Evolutionary conservation across 2,797 vertebrate genomes (phyloP).

Genomic region (Trichosurus vulpecula): DNA sequence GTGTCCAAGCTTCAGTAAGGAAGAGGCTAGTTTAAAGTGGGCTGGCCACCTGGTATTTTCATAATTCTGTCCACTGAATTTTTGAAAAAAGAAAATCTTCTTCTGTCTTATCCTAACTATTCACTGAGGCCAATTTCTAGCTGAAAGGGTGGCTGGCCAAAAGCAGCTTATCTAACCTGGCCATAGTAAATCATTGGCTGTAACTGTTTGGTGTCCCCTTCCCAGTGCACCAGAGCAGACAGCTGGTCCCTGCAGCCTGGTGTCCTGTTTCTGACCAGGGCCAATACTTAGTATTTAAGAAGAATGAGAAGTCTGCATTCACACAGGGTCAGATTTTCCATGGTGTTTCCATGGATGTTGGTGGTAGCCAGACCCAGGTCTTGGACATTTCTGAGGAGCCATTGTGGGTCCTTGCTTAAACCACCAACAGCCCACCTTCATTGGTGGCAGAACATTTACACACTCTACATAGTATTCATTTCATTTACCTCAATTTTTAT

Average conservation of each 20-base stretch:
- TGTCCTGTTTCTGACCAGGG: constrained; percentile 63
- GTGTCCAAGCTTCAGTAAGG: constrained; percentile 20
- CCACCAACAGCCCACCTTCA: constrained; percentile 71
- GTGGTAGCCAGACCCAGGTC: not conserved
- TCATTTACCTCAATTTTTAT: constrained; percentile 82
- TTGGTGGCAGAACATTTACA: constrained; percentile 80
- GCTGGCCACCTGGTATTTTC: not conserved
- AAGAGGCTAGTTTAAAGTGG: constrained; percentile 12
- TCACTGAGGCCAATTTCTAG: constrained; percentile 49
- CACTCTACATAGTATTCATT: constrained; percentile 74
- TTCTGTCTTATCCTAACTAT: constrained; percentile 58
- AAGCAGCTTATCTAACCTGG: not conserved
- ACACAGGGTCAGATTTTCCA: constrained; percentile 6
- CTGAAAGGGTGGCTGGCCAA: constrained; percentile 38
- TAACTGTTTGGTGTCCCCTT: constrained; percentile 27
- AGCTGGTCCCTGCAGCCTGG: constrained; percentile 6
- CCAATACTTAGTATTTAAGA: constrained; percentile 50
- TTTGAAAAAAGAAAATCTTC: constrained; percentile 39
- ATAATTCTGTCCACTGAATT: constrained; percentile 34
- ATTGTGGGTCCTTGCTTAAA: constrained; percentile 52
- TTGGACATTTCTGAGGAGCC: constrained; percentile 64
- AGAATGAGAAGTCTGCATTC: constrained; percentile 31
- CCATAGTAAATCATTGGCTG: constrained; percentile 65
- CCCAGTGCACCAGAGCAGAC: constrained; percentile 7
- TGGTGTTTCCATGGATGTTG: not conserved